Evolutionary conservation across 2,113 vertebrate species (phyloP).

Genomic region (Vulpes lagopus): DNA sequence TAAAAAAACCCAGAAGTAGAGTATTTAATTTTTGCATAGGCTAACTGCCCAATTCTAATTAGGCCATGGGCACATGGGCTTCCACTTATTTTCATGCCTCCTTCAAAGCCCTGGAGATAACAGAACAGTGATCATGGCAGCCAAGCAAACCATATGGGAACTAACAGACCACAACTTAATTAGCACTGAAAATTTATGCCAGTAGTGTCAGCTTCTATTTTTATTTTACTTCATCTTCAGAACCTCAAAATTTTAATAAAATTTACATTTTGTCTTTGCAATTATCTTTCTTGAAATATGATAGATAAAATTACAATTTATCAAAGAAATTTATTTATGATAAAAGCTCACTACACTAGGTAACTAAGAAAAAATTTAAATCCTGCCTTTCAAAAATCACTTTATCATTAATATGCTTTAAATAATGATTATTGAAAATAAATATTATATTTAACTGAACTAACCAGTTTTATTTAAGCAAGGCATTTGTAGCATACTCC

Average conservation of each 20-base stretch:
- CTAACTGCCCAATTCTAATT: conserved; percentile 67
- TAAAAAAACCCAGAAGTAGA: conserved; percentile 31
- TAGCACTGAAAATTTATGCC: conserved; percentile 64
- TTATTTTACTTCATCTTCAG: conserved; percentile 52
- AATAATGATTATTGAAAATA: conserved; percentile 30
- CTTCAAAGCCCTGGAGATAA: conserved; percentile 60
- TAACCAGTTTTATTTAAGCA: background rate
- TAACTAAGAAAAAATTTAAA: background rate
- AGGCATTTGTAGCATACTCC: background rate
- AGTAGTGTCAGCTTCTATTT: conserved; percentile 60
- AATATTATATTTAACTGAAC: conserved; percentile 29
- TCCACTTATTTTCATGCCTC: conserved; percentile 48
- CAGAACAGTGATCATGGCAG: conserved; percentile 31
- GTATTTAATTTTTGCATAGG: conserved; percentile 42
- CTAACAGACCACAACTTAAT: conserved; percentile 70
- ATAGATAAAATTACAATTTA: background rate
- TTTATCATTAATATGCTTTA: conserved; percentile 14
- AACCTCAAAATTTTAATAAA: conserved; percentile 49
- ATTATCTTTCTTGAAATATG: conserved; percentile 50
- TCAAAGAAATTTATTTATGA: conserved; percentile 13
- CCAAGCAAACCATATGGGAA: conserved; percentile 70
- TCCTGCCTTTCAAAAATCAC: background rate
- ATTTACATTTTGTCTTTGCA: conserved; percentile 25
- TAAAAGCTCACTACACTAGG: background rate
- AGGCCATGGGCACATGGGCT: conserved; percentile 38